Base-by-base conservation (phyloP, 1,140 invertebrate genomes). In the Bombyx mandarina region DNA sequence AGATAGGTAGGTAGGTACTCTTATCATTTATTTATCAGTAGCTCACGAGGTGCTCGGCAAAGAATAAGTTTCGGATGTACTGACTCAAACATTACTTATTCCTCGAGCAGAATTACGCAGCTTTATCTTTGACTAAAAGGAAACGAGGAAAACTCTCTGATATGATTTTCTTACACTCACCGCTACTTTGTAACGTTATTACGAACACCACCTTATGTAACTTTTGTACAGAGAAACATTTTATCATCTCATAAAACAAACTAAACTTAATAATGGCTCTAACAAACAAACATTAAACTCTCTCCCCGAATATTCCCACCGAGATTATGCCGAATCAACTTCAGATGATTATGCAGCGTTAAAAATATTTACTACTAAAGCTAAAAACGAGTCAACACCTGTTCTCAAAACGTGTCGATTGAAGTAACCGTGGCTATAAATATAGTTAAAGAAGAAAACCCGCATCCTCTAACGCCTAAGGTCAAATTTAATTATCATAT, bases 401-500 rank as follows among this genome's bases (percentile, higher is more conserved):
- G 73, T 67, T 63, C 58, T 61, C 64, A 57, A 61, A 58, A 65
- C 48, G 68, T 74, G 72, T 78, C 77, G 73, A 77, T 72, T 80
- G 69, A 69, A 74, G 63, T 73, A 63, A 57, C 52, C 66, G 66
- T 62, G 54, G 55, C 63, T 67, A 73, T 77, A 78, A 78, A 78
- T 67, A 69, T 54, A 3, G 26, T 35, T 35, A 35, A 35, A 57
- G 64, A 69, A 48, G 43, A 65, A 71, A 75, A 74, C 60, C 63
- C 63, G 65, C 67, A 73, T 72, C 70, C 61, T 66, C 66, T 63
- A 65, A 60, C 66, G 74, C 74, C 71, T 61, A 60, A 70, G 77
- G 77, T 75, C 66, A 77, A 74, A 77, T 79, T 79, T 79, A 82
- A 82, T 82, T 82, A 82, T 79, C 79, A 73, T 72, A 67, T 74